These are phyloP conservation scores for Drosophila parvula DNA, from an alignment of 1,140 invertebrate genomes.

Conservation along the genomic window DNA sequence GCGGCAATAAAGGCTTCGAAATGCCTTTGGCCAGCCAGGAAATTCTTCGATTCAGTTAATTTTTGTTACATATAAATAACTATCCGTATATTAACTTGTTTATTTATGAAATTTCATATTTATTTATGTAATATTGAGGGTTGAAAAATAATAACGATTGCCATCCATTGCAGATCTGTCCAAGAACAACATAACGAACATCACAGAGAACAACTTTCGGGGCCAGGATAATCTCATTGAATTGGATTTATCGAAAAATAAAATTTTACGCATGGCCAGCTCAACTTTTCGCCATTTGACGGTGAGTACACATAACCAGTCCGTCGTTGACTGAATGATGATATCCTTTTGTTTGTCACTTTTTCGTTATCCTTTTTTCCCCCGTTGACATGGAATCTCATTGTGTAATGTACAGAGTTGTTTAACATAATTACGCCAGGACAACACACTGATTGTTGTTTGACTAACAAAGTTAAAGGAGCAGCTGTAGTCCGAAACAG, in stretches of 20 bases:
- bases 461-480: conserved; percentile 6
- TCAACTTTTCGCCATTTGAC: conserved; percentile 89
- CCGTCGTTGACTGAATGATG: conserved; percentile 7
- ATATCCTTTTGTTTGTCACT: conserved; percentile 16
- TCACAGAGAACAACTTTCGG: conserved; percentile 92
- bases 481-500: background rate
- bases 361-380: too few species aligned
- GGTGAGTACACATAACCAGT: conserved; percentile 72
- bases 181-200: conserved; percentile 90
- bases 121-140: conserved; percentile 12
- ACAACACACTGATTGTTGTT: conserved; percentile 5
- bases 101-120: conserved; percentile 12
- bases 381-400: conserved; percentile 9
- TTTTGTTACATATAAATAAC: background rate
- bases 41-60: background rate
- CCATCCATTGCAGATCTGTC: conserved; percentile 86
- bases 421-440: conserved; percentile 3
- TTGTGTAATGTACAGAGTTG: conserved; percentile 13
- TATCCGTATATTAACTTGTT: background rate
- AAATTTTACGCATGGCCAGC: conserved; percentile 89
- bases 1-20: conserved; percentile 15
- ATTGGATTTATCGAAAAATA: conserved; percentile 93
- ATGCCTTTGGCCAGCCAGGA: conserved; percentile 2
- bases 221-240: conserved; percentile 90
- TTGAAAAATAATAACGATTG: conserved; percentile 5